Conservation (phyloP, 2,888 invertebrate genomes). For the Gnatocerus cornutus region DNA sequence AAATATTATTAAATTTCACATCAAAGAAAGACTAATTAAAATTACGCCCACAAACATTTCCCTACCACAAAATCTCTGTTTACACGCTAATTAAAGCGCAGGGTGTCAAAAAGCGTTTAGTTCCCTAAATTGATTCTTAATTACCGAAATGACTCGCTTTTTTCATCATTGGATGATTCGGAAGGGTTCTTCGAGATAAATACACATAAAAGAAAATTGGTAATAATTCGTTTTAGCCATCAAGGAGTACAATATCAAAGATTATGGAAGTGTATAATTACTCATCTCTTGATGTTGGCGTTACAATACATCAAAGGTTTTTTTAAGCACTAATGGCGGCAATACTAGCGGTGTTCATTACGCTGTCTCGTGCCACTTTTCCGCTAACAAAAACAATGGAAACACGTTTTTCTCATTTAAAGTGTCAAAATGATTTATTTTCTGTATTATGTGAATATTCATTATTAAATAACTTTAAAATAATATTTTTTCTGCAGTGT, state of each 20-base stretch:
- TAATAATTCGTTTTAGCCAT: constrained; percentile 34
- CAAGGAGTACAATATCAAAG: constrained; percentile 27
- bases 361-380: constrained; percentile 52
- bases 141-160: constrained; percentile 3
- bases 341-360: constrained; percentile 46
- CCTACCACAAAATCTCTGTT: too few species aligned
- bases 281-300: constrained; percentile 54
- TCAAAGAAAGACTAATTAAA: not conserved
- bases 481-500: constrained; percentile 9
- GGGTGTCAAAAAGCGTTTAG: too few species aligned
- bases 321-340: constrained; percentile 44
- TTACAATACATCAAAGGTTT: constrained; percentile 53
- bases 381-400: constrained; percentile 55
- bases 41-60: too few species aligned
- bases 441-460: constrained; percentile 40
- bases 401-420: constrained; percentile 58
- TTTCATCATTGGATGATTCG: not conserved
- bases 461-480: constrained; percentile 48
- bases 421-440: constrained; percentile 57
- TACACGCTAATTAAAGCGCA: too few species aligned
- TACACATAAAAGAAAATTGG: too few species aligned
- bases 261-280: constrained; percentile 52
- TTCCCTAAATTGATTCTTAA: not conserved
- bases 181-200: constrained; percentile 3
- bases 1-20: not conserved